Evolutionary conservation across 1,140 invertebrate genomes (phyloP), one percentile per base, ranked within the genome.

Genomic region (Tetramorium alpestre): DNA sequence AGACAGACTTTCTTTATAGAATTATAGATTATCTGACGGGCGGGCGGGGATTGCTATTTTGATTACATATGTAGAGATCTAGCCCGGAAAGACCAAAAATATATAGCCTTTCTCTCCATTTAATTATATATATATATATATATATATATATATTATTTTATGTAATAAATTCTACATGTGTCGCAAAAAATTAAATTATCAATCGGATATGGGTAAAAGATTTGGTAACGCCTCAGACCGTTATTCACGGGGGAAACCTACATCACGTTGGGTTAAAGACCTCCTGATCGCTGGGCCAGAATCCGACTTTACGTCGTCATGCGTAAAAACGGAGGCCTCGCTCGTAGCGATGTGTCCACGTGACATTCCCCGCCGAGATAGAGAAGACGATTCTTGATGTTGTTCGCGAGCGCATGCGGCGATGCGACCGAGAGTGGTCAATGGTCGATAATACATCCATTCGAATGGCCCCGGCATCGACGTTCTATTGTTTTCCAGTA

Each of bases 401-500:
- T 28, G 62, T 54, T 65, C 38, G 73, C 56, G 7, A 60, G 33
- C n/a, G 38, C 25, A n/a, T 13, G 49, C 25, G 28, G 25, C 6
- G 28, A 38, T 28, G 38, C 41, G 70, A 25, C 13, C 41, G 69
- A 22, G n/a, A 73, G 54, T 44, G 41, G 80, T 70, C 51, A 41
- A 25, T 44, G 49, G 33, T 33, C 49, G 51, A 56, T 33, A 38
- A 33, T 86, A 64, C 60, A 76, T 56, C 87, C 75, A 69, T 11
- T 49, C 44, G 33, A 5, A 67, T 44, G 38, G 33, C 33, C 33
- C 28, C 33, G 54, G 58, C 44, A 18, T 72, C 82, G 81, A 86
- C 86, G 88, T 91, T 89, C 88, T 84, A 92, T 91, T 90, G 92
- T 93, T 89, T 91, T 84, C 56, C 77, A 73, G 87, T 65, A 88